Percentiles rank a stretch among this genome's conserved stretches.
These are phyloP conservation scores for Drosophila barbarae DNA, from an alignment of 2,888 invertebrate species.

Conservation along the genomic window DNA sequence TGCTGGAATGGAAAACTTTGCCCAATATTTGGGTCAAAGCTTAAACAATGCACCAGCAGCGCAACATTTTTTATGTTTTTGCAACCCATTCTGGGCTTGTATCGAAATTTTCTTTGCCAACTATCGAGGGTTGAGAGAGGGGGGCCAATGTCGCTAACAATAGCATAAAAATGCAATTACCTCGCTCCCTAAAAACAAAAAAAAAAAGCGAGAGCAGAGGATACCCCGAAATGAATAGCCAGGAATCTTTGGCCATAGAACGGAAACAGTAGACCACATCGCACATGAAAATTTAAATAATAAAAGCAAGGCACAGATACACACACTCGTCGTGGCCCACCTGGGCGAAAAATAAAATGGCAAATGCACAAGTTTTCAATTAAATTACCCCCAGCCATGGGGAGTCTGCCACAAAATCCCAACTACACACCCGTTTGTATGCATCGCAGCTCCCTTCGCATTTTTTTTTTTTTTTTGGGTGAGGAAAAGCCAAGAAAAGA, in stretches of 20 bases:
- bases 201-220: neutral
- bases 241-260: slow-evolving; percentile 46
- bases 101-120: slow-evolving; percentile 37
- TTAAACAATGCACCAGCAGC: slow-evolving; percentile 51
- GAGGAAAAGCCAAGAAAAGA: slow-evolving; percentile 19
- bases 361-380: slow-evolving; percentile 71
- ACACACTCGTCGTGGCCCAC: slow-evolving; percentile 5
- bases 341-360: slow-evolving; percentile 49
- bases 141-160: slow-evolving; percentile 46
- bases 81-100: slow-evolving; percentile 13
- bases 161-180: slow-evolving; percentile 74
- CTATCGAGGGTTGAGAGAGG: slow-evolving; percentile 15
- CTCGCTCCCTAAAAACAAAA: slow-evolving; percentile 23
- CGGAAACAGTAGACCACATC: slow-evolving; percentile 59
- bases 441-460: slow-evolving; percentile 15
- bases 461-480: neutral
- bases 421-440: slow-evolving; percentile 16
- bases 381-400: slow-evolving; percentile 55
- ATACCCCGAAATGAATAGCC: slow-evolving; percentile 54
- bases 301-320: slow-evolving; percentile 38
- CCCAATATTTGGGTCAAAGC: slow-evolving; percentile 60
- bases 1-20: slow-evolving; percentile 37
- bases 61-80: slow-evolving; percentile 35
- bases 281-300: slow-evolving; percentile 62
- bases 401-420: slow-evolving; percentile 35